Evolutionary conservation across 2,888 invertebrate genomes (phyloP).

Genomic region (Apodemia duryi): DNA sequence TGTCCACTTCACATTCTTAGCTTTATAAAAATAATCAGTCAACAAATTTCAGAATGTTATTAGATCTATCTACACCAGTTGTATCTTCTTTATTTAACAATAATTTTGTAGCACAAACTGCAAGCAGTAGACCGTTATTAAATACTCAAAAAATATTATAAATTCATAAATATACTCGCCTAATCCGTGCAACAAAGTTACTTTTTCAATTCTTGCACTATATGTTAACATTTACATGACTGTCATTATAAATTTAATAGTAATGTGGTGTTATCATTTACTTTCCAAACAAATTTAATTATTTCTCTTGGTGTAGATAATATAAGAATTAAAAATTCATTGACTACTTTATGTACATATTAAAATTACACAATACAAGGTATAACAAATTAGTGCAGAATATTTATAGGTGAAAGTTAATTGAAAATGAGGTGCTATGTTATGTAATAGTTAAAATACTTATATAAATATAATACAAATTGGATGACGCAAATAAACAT

Average conservation of each 20-base stretch:
- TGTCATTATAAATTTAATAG: neutral
- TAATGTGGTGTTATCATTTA: neutral
- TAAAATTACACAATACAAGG: slow-evolving; percentile 34
- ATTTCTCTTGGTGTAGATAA: slow-evolving; percentile 5
- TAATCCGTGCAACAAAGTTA: neutral
- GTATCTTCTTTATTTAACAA: neutral
- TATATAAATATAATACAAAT: slow-evolving; percentile 29
- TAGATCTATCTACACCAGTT: neutral
- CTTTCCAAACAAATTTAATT: neutral
- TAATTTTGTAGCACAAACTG: too few species aligned
- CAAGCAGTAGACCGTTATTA: neutral
- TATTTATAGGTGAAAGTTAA: slow-evolving; percentile 34
- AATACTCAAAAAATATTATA: neutral
- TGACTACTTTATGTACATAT: slow-evolving; percentile 26
- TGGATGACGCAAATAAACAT: slow-evolving; percentile 31
- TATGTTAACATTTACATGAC: neutral
- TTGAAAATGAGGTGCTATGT: slow-evolving; percentile 46
- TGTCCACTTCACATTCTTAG: slow-evolving; percentile 75
- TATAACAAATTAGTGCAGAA: slow-evolving; percentile 40
- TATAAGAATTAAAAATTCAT: slow-evolving; percentile 30
- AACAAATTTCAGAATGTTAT: neutral
- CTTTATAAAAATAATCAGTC: slow-evolving; percentile 32
- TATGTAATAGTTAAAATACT: slow-evolving; percentile 18
- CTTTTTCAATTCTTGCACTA: neutral
- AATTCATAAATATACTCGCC: neutral